phyloP scores from a whole-genome alignment of 2,888 invertebrate genomes.

The Meta bourneti region DNA sequence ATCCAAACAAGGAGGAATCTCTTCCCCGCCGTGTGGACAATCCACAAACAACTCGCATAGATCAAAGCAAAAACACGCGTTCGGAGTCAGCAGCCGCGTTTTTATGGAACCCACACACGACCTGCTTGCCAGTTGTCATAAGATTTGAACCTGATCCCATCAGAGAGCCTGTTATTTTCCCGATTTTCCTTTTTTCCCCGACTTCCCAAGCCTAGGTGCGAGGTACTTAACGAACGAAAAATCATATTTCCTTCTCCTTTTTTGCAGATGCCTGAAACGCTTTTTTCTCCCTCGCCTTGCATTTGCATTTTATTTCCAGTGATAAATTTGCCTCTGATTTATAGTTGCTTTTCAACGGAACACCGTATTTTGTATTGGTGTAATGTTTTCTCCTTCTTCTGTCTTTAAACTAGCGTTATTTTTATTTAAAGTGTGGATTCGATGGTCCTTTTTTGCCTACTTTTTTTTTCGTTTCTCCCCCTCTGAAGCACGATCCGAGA shows the following conservation, averaged over 20 bases:
- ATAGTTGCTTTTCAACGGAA: slow-evolving; percentile 33
- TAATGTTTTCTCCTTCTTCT: slow-evolving; percentile 42
- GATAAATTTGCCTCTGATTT: slow-evolving; percentile 69
- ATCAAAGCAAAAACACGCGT: slow-evolving; percentile 10
- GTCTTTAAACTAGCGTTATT: slow-evolving; percentile 39
- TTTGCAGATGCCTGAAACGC: neutral
- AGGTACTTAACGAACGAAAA: slow-evolving; percentile 52
- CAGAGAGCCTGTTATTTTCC: slow-evolving; percentile 31
- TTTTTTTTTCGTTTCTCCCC: neutral
- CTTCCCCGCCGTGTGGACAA: neutral
- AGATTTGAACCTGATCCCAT: slow-evolving; percentile 34
- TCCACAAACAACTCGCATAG: slow-evolving; percentile 31
- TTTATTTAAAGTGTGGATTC: slow-evolving; percentile 33
- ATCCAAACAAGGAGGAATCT: neutral
- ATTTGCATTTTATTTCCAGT: neutral
- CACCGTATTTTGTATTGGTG: slow-evolving; percentile 1
- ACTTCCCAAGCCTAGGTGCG: neutral
- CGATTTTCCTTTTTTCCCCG: slow-evolving; percentile 7
- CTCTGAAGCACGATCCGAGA: neutral
- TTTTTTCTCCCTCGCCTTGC: slow-evolving; percentile 25
- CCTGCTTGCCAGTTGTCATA: slow-evolving; percentile 33
- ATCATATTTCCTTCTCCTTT: slow-evolving; percentile 21
- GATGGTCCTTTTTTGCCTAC: slow-evolving; percentile 4
- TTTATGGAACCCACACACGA: slow-evolving; percentile 24
- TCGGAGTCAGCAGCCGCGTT: neutral